These are phyloP conservation scores for Gobiocypris rarus DNA, from an alignment of 2,113 vertebrate species.

Conservation along the genomic window DNA sequence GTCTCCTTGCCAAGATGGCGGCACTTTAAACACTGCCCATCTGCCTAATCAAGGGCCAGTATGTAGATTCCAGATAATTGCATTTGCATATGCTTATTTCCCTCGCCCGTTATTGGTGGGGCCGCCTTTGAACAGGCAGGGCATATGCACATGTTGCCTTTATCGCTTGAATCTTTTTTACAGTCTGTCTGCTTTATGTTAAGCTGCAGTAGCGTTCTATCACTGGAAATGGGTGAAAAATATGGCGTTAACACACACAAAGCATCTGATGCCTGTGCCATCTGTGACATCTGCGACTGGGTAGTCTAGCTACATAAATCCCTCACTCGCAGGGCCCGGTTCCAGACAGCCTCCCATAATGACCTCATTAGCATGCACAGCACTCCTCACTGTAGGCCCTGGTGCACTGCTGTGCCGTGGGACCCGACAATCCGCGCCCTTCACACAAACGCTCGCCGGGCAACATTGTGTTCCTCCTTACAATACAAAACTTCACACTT, in stretches of 20 bases:
- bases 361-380: constrained; percentile 82
- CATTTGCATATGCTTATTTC: constrained; percentile 79
- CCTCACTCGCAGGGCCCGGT: constrained; percentile 63
- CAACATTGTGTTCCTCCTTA: constrained; percentile 74
- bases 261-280: constrained; percentile 64
- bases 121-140: background rate
- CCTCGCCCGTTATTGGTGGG: constrained; percentile 28
- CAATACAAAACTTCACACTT: constrained; percentile 74
- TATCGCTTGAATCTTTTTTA: constrained; percentile 42
- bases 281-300: constrained; percentile 79
- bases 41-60: constrained; percentile 75
- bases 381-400: constrained; percentile 76
- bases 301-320: constrained; percentile 73
- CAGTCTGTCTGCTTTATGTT: constrained; percentile 54
- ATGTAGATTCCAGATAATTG: constrained; percentile 86
- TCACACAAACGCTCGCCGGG: constrained; percentile 78
- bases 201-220: constrained; percentile 45
- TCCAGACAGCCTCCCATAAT: constrained; percentile 75
- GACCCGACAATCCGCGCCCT: constrained; percentile 77
- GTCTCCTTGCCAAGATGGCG: constrained; percentile 81
- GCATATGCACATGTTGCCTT: constrained; percentile 30
- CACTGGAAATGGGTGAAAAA: constrained; percentile 62
- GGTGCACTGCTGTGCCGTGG: constrained; percentile 76
- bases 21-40: constrained; percentile 76
- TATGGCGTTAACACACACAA: constrained; percentile 57